Evolutionary conservation across 2,113 vertebrate genomes (phyloP).

Genomic region (pig (Sus scrofa)): DNA sequence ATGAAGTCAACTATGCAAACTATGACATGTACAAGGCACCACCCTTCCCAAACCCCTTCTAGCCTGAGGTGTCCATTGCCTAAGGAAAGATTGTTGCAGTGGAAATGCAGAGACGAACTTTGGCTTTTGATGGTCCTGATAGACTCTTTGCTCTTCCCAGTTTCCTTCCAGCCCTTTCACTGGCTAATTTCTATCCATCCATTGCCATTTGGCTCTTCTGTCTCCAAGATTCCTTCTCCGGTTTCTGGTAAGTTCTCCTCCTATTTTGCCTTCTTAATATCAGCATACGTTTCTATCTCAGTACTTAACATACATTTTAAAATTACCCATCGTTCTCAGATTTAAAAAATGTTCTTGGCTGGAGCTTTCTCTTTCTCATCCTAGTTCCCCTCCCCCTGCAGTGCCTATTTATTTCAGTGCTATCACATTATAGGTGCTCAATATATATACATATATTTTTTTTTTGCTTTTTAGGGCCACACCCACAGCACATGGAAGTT

Average conservation of each 20-base stretch:
- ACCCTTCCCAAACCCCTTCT: neutral
- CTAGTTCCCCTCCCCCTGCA: too few relatives aligned
- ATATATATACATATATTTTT: too few relatives aligned
- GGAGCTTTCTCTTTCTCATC: neutral
- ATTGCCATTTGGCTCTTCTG: neutral
- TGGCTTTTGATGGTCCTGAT: neutral
- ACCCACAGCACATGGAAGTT: too few relatives aligned
- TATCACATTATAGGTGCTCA: neutral
- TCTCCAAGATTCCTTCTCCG: neutral
- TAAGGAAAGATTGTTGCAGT: neutral
- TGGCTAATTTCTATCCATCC: neutral
- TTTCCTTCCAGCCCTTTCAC: neutral
- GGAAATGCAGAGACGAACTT: neutral
- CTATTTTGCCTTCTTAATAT: neutral
- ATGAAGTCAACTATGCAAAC: neutral
- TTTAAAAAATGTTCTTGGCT: neutral
- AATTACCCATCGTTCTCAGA: neutral
- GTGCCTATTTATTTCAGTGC: neutral
- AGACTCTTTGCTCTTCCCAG: neutral
- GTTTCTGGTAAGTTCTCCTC: neutral
- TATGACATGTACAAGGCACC: neutral
- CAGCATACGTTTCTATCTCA: neutral
- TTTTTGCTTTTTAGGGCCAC: too few relatives aligned
- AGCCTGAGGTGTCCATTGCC: neutral
- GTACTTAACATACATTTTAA: neutral